Conservation (phyloP, 2,113 vertebrate species). For the Cranoglanis bouderius region DNA sequence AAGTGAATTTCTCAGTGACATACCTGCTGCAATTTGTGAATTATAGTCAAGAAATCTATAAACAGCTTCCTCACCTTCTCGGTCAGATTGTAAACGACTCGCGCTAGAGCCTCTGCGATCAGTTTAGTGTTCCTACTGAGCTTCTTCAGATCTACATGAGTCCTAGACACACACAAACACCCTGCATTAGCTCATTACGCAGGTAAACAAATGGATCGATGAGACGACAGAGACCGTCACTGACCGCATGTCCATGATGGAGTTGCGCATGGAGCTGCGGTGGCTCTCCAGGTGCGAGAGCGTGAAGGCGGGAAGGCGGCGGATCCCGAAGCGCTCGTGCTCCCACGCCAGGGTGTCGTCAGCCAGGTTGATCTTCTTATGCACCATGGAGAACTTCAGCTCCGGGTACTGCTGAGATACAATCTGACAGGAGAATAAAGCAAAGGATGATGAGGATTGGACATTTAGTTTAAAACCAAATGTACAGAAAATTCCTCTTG, state of each 20-base stretch:
- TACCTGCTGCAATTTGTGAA: background rate
- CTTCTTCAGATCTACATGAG: conserved; percentile 84
- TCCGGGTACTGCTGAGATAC: conserved; percentile 83
- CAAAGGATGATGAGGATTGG: background rate
- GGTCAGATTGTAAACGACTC: conserved; percentile 97
- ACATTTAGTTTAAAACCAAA: background rate
- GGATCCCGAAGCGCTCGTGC: conserved; percentile 96
- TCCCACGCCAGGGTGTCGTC: conserved; percentile 98
- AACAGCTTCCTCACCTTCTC: conserved; percentile 81
- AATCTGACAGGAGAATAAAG: conserved; percentile 73
- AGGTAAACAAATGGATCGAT: background rate
- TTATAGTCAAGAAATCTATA: background rate
- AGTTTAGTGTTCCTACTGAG: conserved; percentile 90
- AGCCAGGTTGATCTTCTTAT: conserved; percentile 98
- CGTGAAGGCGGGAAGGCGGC: conserved; percentile 92
- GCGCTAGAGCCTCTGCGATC: conserved; percentile 89
- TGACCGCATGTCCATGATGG: conserved; percentile 96
- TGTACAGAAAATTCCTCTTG: background rate
- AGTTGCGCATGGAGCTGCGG: conserved; percentile 85
- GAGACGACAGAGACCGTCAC: conserved; percentile 62
- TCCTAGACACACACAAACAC: conserved; percentile 68
- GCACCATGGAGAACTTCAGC: conserved; percentile 95
- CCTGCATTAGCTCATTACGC: background rate
- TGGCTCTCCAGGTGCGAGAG: conserved; percentile 93
- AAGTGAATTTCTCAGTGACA: background rate